Evolutionary conservation across 2,113 vertebrate genomes (phyloP).

Genomic region (Scophthalmus maximus): DNA sequence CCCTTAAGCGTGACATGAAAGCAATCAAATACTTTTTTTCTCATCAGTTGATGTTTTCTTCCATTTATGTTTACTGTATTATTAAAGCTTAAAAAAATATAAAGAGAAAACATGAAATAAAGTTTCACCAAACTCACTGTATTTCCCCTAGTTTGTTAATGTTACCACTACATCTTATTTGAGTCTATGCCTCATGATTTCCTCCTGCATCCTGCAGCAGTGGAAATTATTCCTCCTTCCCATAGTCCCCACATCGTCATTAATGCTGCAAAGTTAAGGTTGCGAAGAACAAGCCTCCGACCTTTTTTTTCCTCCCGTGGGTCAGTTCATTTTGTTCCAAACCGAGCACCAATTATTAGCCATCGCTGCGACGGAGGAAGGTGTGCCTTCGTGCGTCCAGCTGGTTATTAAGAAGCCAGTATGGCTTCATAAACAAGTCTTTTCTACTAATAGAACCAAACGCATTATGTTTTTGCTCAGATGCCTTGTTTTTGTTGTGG

Average conservation of each 20-base stretch:
- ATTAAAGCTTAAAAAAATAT: neutral
- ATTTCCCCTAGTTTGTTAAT: neutral
- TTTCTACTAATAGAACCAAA: constrained; percentile 38
- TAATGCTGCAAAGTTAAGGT: constrained; percentile 14
- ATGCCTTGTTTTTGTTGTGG: constrained; percentile 62
- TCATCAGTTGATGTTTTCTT: too few species aligned
- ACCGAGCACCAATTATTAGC: constrained; percentile 55
- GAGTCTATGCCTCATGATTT: neutral
- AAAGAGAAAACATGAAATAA: neutral
- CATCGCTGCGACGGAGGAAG: constrained; percentile 34
- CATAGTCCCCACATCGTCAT: constrained; percentile 2
- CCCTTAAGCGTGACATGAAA: too few species aligned
- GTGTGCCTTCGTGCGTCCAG: constrained; percentile 49
- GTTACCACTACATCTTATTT: neutral
- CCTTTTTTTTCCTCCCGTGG: constrained; percentile 23
- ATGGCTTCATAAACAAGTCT: constrained; percentile 58
- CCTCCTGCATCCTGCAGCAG: neutral
- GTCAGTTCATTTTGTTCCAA: constrained; percentile 56
- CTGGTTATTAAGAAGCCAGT: constrained; percentile 58
- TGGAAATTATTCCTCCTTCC: neutral
- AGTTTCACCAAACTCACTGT: too few species aligned
- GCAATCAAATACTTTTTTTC: too few species aligned
- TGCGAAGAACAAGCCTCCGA: constrained; percentile 1
- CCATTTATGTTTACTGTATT: neutral
- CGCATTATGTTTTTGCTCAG: constrained; percentile 13